Evolutionary conservation across 37 sponge, comb jelly and placozoan genomes (phyloP), one percentile per base, ranked within the genome.

Genomic region (Halichondria panicea): DNA sequence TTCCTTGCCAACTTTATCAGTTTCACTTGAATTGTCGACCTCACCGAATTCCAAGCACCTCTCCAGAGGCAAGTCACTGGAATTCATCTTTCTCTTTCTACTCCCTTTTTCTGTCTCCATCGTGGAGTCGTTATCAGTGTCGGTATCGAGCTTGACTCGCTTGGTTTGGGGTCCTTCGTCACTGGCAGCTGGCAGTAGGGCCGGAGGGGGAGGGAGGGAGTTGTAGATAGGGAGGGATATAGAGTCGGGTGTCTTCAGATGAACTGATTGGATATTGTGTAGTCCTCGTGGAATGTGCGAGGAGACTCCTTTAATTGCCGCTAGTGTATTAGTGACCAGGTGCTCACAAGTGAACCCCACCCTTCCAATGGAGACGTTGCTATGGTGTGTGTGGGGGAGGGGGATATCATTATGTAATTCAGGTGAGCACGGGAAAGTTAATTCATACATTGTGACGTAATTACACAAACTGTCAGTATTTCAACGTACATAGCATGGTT

Each of bases 201-300:
- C 68, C 1, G 88, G 64, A 21, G 25, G 63, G 5, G 70, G 63
- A 21, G 88, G 88, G 21, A 81, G 66, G 4, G 88, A 80, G 66
- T 83, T 90, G 75, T 68, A 75, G 1, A 94, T n/a, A 12, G 94
- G 91, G 18, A 94, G 78, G 22, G 94, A 80, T 25, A 90, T 69
- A 4, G 88, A 84, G 32, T 78, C 76, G 0, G 53, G 50, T 12
- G 92, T 90, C 84, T 94, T 94, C 13, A 94, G 25, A 39, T 94
- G 81, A 34, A 90, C 43, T 43, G 70, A 57, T 65, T 94, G 92
- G 34, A 94, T 75, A 40, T 79, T 86, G 5, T 44, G 67, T 79
- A 82, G 85, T 7, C 92, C 94, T 11, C 81, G 73, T 6, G 84
- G 77, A 28, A 94, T 46, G 11, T 62, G 43, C 37, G 18, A 45